Base-by-base conservation (phyloP, 1,140 invertebrate species). In the Arctopsyche grandis region DNA sequence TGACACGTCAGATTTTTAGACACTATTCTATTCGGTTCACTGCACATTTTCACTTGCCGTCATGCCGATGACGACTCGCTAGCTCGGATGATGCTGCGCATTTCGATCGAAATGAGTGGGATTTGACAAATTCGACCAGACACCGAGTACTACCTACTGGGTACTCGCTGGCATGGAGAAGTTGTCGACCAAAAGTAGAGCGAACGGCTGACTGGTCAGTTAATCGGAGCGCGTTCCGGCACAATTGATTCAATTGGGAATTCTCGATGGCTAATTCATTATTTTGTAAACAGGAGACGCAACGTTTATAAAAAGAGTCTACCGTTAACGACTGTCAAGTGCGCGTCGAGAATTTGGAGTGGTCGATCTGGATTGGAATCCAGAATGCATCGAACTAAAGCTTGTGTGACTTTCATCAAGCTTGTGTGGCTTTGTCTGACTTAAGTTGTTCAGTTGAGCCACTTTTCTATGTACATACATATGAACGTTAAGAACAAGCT, bases 211-310 rank as follows among this genome's bases (percentile, higher is more conserved):
- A 12, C 48, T 26, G 63, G 9, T 66, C 63, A 29, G 63, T 66
- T 66, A 66, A 66, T 66, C 63, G 63, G 63, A 66, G 26, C 63
- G 63, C 63, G 63, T 66, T 66, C 63, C 24, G 63, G 24, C 63
- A 66, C 63, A 66, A 66, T 66, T 66, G 63, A 9, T 26, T 66
- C 24, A 60, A 60, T 21, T 60, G 56, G 56, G 56, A 60, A 60
- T 38, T 38, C 29, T 38, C 29, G 29, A 38, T 38, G 29, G 29
- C 29, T 38, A 38, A 38, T 38, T 38, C 29, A 38, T 38, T 38
- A 38, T 38, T 38, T 38, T 4, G 29, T 38, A 38, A 38, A 38
- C 29, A 60, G 56, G 56, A 60, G 21, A 19, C 9, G 21, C 14
- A 60, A 60, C 16, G 21, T 60, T 19, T 5, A 19, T 7, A 60